These are phyloP conservation scores for Hyposmocoma kahamanoa DNA, from an alignment of 1,140 invertebrate genomes.

Conservation along the genomic window DNA sequence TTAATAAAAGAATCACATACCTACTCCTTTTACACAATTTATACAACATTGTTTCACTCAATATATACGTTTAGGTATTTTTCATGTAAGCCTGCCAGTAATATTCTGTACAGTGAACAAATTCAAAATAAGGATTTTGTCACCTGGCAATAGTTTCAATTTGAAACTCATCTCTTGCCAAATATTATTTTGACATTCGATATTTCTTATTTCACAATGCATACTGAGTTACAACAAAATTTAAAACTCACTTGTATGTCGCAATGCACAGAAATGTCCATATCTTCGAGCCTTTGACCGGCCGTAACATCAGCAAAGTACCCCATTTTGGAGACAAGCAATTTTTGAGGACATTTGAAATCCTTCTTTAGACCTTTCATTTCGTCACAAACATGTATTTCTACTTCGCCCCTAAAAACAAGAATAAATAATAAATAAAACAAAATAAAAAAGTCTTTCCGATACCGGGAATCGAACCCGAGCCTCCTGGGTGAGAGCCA, in stretches of 20 bases:
- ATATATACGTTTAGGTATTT: too few species aligned
- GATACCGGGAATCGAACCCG: slow-evolving; percentile 36
- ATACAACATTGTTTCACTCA: too few species aligned
- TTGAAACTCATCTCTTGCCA: too few species aligned
- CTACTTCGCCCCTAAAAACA: slow-evolving; percentile 82
- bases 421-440: slow-evolving; percentile 13
- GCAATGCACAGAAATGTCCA: slow-evolving; percentile 97
- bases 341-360: slow-evolving; percentile 89
- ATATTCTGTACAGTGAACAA: too few species aligned
- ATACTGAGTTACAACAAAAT: too few species aligned
- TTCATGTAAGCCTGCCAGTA: too few species aligned
- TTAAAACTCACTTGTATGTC: slow-evolving; percentile 79
- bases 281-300: slow-evolving; percentile 91
- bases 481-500: slow-evolving; percentile 7
- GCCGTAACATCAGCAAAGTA: slow-evolving; percentile 93
- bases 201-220: too few species aligned
- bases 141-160: too few species aligned
- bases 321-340: slow-evolving; percentile 93
- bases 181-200: too few species aligned
- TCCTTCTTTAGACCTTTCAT: slow-evolving; percentile 90
- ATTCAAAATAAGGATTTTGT: too few species aligned
- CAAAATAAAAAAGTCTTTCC: slow-evolving; percentile 22
- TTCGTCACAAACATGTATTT: slow-evolving; percentile 92
- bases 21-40: too few species aligned
- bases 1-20: too few species aligned